Base-by-base conservation (phyloP, 1,140 invertebrate species). In the Orius insidiosus region DNA sequence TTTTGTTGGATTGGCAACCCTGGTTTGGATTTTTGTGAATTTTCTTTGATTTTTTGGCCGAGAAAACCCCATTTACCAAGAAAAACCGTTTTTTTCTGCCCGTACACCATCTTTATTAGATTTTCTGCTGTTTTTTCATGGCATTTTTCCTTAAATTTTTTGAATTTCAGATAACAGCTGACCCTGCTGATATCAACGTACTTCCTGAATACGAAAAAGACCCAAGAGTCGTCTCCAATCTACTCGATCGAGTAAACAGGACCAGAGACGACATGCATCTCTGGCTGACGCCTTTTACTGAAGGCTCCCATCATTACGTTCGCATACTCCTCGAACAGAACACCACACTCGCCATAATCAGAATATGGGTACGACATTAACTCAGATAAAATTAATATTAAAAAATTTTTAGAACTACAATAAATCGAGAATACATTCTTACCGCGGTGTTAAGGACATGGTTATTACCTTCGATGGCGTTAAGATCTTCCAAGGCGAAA, bases 351-450 rank as follows among this genome's bases (percentile, higher is more conserved):
- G 78, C 80, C 14, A 62, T 86, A 57, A 68, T 85, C 42, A 68
- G 82, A 58, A 75, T 86, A 55, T 86, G 83, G 82, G 81, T 82
- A 65, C 59, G 64, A n/a, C n/a, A n/a, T n/a, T n/a, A n/a, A n/a
- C 16, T 45, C 46, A 5, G 18, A 34, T 11, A 36, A 3, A 42
- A 11, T n/a, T 42, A 18, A 42, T 11, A n/a, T 15, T 42, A 18
- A 5, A 3, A 11, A 11, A n/a, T n/a, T 30, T 24, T 24, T 60
- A 85, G 82, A 87, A 87, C 60, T 87, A 87, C 56, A 87, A 87
- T 58, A 85, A 86, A 61, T 85, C 81, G 1, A 65, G 82, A 49
- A 85, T 85, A 50, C 78, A 86, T 65, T 83, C 80, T 1, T 75
- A 74, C 49, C 68, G 81, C 51, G 83, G 83, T 49, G 77, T 72